phyloP scores from a whole-genome alignment of 2,888 invertebrate genomes.

The Eueremaeus valkanovi region DNA sequence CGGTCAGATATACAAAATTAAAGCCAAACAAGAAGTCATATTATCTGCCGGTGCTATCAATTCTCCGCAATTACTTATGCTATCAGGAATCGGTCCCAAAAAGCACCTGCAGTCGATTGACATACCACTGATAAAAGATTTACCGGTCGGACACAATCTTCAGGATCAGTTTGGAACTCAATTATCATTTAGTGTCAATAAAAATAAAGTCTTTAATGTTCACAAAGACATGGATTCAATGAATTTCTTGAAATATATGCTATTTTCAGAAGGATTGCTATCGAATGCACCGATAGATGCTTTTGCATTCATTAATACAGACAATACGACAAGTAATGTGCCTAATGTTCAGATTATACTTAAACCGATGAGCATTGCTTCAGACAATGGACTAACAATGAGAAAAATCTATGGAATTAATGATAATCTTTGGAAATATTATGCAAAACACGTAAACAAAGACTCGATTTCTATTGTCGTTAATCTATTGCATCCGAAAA shows the following conservation, averaged over 20 bases:
- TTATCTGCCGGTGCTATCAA: conserved; percentile 51
- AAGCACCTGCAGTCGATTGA: conserved; percentile 51
- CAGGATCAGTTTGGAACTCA: conserved; percentile 53
- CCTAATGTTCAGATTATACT: neutral
- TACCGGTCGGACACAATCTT: conserved; percentile 58
- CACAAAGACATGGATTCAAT: conserved; percentile 4
- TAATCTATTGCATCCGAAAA: conserved; percentile 14
- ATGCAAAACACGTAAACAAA: neutral
- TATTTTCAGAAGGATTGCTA: conserved; percentile 9
- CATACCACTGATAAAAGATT: conserved; percentile 55
- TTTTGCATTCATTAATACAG: neutral
- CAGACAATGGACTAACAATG: neutral
- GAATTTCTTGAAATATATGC: neutral
- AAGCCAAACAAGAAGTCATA: conserved; percentile 49
- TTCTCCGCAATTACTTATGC: conserved; percentile 51
- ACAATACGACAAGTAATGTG: neutral
- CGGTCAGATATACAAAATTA: conserved; percentile 47
- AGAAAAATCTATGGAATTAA: neutral
- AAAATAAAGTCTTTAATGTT: neutral
- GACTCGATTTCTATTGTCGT: neutral
- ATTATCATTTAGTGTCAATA: conserved; percentile 48
- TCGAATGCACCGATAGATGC: neutral
- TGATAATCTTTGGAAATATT: neutral
- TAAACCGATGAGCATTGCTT: neutral
- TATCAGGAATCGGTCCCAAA: conserved; percentile 51